Conservation (phyloP, 2,797 vertebrate species). For the Mormyrops attenuatus region DNA sequence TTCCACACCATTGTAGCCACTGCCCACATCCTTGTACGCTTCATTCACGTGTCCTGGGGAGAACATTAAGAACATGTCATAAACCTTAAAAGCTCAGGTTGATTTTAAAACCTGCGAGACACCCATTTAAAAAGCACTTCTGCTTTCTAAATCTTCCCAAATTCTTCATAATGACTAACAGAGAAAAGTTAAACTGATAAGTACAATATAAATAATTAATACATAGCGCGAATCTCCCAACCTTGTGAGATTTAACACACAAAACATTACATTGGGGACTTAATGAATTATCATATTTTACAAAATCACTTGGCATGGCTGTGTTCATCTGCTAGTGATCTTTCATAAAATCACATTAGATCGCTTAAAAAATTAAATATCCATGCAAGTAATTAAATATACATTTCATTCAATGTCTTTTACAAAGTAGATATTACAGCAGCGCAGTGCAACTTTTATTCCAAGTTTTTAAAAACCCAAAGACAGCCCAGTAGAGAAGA, state of each 20-base stretch:
- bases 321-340: not conserved
- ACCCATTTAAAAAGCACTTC: not conserved
- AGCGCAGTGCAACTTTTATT: not conserved
- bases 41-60: constrained; percentile 52
- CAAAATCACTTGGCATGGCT: not conserved
- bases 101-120: not conserved
- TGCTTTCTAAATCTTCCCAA: not conserved
- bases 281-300: not conserved
- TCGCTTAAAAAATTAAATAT: not conserved
- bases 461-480: not conserved
- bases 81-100: not conserved
- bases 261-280: not conserved
- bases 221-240: not conserved
- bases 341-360: not conserved
- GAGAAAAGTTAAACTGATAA: not conserved
- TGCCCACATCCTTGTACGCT: constrained; percentile 50
- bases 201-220: not conserved
- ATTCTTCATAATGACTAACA: not conserved
- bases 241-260: not conserved
- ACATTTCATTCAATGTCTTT: not conserved
- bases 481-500: not conserved
- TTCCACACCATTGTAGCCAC: constrained; percentile 54
- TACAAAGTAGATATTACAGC: not conserved
- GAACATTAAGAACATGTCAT: not conserved
- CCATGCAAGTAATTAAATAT: not conserved